These are phyloP conservation scores for Epirrita christyi DNA, from an alignment of 2,888 invertebrate genomes.

Conservation along the genomic window DNA sequence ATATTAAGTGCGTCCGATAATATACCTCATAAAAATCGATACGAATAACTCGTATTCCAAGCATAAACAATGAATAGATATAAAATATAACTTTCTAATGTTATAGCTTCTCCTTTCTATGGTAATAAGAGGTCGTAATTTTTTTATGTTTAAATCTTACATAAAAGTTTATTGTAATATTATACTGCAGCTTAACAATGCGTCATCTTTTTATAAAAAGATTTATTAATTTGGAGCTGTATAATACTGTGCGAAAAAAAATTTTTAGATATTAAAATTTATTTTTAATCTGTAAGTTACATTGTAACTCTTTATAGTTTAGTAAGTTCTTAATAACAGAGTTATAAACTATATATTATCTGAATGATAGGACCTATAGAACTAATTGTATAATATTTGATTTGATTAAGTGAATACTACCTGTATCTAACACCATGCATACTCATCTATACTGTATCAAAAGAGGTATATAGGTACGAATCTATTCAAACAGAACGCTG, in stretches of 20 bases:
- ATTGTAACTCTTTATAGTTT: too few relatives aligned
- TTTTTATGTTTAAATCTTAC: slow-evolving; percentile 59
- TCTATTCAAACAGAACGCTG: slow-evolving; percentile 18
- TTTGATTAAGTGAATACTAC: too few relatives aligned
- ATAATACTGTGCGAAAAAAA: too few relatives aligned
- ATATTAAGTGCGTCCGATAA: slow-evolving; percentile 38
- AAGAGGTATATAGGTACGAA: too few relatives aligned
- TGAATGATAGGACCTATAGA: too few relatives aligned
- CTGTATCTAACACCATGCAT: too few relatives aligned
- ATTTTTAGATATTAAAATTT: too few relatives aligned
- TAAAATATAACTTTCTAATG: slow-evolving; percentile 60
- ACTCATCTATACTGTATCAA: too few relatives aligned
- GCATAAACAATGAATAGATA: slow-evolving; percentile 60
- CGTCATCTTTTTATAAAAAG: slow-evolving; percentile 21
- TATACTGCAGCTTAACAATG: slow-evolving; percentile 46
- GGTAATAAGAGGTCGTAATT: slow-evolving; percentile 63
- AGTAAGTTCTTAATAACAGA: too few relatives aligned
- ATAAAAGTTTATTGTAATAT: slow-evolving; percentile 53
- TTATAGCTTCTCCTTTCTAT: slow-evolving; percentile 64
- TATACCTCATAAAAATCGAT: slow-evolving; percentile 53
- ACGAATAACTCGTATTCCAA: slow-evolving; percentile 53
- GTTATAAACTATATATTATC: too few relatives aligned
- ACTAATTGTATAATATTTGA: too few relatives aligned
- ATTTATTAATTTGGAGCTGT: slow-evolving; percentile 6
- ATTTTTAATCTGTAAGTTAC: too few relatives aligned